Percentiles rank a stretch among this genome's conserved stretches.
Conservation (phyloP, 1,140 invertebrate genomes). For the Microplitis demolitor region DNA sequence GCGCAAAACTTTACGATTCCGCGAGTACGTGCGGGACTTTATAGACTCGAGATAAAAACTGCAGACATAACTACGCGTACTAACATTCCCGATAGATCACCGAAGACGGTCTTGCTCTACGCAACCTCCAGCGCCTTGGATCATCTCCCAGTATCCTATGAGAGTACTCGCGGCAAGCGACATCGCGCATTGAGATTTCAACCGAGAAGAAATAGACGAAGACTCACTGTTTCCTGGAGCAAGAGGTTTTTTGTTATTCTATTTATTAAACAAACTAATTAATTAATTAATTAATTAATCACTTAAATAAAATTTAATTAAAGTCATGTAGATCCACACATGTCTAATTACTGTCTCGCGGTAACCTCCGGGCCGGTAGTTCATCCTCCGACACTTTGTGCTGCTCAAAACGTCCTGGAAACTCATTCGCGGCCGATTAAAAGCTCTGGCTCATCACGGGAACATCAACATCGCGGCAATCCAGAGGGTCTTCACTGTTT, state of each 20-base stretch:
- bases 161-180: slow-evolving; percentile 38
- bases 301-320: not conserved
- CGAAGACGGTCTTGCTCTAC: slow-evolving; percentile 56
- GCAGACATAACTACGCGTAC: slow-evolving; percentile 21
- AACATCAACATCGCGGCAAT: slow-evolving; percentile 40
- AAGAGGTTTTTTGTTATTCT: slow-evolving; percentile 39
- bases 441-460: slow-evolving; percentile 35
- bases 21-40: slow-evolving; percentile 52
- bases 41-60: slow-evolving; percentile 57
- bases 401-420: slow-evolving; percentile 52
- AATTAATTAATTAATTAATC: not conserved
- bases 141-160: slow-evolving; percentile 42
- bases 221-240: slow-evolving; percentile 56
- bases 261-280: slow-evolving; percentile 9
- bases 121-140: slow-evolving; percentile 52
- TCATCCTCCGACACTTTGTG: slow-evolving; percentile 56
- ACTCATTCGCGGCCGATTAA: slow-evolving; percentile 39
- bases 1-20: slow-evolving; percentile 56
- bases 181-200: slow-evolving; percentile 52
- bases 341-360: slow-evolving; percentile 55
- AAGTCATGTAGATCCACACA: slow-evolving; percentile 53
- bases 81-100: slow-evolving; percentile 31
- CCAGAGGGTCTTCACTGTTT: slow-evolving; percentile 59
- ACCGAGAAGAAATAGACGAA: slow-evolving; percentile 51
- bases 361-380: slow-evolving; percentile 53